Conservation (phyloP, 2,888 invertebrate genomes). For the Tetanocera ferruginea region DNA sequence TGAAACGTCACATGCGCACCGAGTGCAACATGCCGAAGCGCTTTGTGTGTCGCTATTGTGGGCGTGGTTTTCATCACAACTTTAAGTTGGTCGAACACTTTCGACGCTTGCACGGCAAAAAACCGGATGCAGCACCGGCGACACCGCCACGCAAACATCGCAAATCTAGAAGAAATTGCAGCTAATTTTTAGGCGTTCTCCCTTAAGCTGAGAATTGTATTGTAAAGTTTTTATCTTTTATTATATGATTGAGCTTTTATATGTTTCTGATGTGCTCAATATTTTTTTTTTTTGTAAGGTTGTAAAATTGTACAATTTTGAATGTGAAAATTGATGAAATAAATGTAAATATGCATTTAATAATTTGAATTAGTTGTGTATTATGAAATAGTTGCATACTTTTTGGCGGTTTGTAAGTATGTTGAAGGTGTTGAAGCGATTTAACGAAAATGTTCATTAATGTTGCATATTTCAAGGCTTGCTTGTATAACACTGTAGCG, state of each 20-base stretch:
- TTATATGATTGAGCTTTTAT: neutral
- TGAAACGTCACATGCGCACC: slow-evolving; percentile 73
- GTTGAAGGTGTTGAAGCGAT: too few species aligned
- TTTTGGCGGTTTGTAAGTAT: too few species aligned
- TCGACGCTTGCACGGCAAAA: slow-evolving; percentile 54
- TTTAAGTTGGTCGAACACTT: slow-evolving; percentile 65
- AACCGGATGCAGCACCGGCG: neutral
- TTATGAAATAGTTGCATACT: neutral
- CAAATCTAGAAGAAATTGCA: neutral
- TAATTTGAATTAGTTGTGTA: neutral
- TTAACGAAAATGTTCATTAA: too few species aligned
- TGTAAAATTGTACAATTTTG: neutral
- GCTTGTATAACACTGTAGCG: too few species aligned
- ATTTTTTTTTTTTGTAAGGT: neutral
- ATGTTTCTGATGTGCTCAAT: neutral
- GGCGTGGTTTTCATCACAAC: slow-evolving; percentile 68
- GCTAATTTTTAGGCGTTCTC: slow-evolving; percentile 3
- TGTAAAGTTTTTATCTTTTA: slow-evolving; percentile 1
- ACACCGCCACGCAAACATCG: neutral
- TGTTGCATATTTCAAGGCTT: too few species aligned
- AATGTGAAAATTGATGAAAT: neutral
- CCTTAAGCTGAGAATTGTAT: neutral
- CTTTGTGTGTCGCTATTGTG: slow-evolving; percentile 64
- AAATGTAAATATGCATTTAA: slow-evolving; percentile 5
- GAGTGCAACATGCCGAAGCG: slow-evolving; percentile 68